phyloP scores from a whole-genome alignment of 2,888 invertebrate genomes.

The Phortica okadai region DNA sequence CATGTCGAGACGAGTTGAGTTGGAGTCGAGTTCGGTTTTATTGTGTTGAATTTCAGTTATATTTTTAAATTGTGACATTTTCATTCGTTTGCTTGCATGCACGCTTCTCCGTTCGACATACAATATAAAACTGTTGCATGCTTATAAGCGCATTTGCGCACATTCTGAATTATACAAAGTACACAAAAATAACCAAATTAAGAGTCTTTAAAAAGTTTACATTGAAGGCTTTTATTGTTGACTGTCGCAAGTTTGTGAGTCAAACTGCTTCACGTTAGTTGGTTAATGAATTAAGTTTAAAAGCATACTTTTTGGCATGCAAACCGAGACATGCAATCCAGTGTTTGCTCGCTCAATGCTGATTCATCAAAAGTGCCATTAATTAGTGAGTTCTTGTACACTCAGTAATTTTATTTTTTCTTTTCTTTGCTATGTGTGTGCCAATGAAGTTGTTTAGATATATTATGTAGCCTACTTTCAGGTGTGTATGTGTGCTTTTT shows the following conservation, averaged over 20 bases:
- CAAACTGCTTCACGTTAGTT: conserved; percentile 33
- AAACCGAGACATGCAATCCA: conserved; percentile 61
- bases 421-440: conserved; percentile 27
- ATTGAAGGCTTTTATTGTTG: conserved; percentile 52
- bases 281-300: conserved; percentile 61
- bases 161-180: not conserved
- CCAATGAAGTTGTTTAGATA: conserved; percentile 14
- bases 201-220: not conserved
- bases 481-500: not conserved
- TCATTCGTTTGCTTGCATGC: not conserved
- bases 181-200: not conserved
- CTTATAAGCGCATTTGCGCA: conserved; percentile 45
- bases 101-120: conserved; percentile 43
- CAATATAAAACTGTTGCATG: conserved; percentile 51
- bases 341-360: not conserved
- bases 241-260: conserved; percentile 37
- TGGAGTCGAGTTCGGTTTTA: not conserved
- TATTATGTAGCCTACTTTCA: not conserved
- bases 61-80: conserved; percentile 34
- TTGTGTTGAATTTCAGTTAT: conserved; percentile 23
- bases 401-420: not conserved
- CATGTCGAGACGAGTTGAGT: not conserved
- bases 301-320: conserved; percentile 39
- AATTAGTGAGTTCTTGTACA: conserved; percentile 2
- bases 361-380: conserved; percentile 11